Evolutionary conservation across 2,113 vertebrate species (phyloP).

Genomic region (Cyprinodon variegatus): DNA sequence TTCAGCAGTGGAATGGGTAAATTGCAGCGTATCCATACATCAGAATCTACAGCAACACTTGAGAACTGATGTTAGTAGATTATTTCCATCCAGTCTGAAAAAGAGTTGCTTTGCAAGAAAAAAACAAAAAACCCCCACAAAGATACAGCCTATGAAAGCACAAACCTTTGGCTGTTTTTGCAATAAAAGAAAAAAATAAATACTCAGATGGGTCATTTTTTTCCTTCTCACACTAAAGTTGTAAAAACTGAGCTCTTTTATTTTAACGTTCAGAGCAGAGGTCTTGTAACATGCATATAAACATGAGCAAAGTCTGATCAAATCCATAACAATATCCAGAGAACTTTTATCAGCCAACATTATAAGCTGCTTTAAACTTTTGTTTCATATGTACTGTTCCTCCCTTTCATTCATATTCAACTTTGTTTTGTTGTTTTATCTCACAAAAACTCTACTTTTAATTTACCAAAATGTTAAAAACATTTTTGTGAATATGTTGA

Average conservation of each 20-base stretch:
- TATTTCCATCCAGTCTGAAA: background rate
- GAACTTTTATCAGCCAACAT: background rate
- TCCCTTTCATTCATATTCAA: background rate
- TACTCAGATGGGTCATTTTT: no score
- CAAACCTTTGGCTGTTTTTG: background rate
- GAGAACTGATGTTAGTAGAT: background rate
- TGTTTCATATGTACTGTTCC: background rate
- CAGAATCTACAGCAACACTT: background rate
- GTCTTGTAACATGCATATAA: no score
- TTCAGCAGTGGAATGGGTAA: background rate
- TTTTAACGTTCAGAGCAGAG: no score
- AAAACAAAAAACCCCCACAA: background rate
- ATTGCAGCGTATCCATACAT: background rate
- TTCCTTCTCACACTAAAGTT: no score
- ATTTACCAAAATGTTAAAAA: background rate
- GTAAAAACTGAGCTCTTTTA: no score
- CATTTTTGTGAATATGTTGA: background rate
- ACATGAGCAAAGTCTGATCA: no score
- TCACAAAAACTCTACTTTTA: background rate
- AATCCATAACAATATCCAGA: no score
- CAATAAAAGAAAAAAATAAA: background rate
- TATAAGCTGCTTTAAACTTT: background rate
- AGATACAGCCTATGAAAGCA: no score
- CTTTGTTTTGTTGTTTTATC: background rate
- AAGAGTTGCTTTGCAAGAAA: background rate